Conservation (phyloP, 2,113 vertebrate species). For the Gallinago paraguaiae region DNA sequence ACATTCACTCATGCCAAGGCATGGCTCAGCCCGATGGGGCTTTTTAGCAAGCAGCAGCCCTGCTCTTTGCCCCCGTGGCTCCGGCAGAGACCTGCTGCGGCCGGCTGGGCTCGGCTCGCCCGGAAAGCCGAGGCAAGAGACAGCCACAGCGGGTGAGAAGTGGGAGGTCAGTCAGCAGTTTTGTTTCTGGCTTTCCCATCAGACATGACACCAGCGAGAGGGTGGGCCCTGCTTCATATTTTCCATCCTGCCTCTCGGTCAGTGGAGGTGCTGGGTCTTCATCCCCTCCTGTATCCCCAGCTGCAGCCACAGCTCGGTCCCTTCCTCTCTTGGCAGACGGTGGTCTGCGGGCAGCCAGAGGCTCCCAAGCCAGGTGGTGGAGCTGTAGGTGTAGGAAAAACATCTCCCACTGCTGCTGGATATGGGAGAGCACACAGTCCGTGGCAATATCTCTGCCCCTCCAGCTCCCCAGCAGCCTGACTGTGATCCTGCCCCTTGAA, state of each 20-base stretch:
- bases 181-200: conserved; percentile 37
- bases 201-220: neutral
- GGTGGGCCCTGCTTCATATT: neutral
- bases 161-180: conserved; percentile 56
- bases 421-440: neutral
- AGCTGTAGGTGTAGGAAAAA: neutral
- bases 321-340: neutral
- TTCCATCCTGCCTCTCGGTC: neutral
- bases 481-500: neutral
- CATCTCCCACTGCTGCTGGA: neutral
- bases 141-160: neutral
- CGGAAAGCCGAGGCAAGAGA: neutral
- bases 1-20: accelerated
- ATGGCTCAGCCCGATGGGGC: accelerated
- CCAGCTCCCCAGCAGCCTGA: neutral
- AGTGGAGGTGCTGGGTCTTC: neutral
- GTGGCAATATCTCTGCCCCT: accelerated
- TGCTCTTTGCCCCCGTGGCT: neutral
- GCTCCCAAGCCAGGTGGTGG: neutral
- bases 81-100: neutral
- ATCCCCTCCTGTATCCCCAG: neutral
- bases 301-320: neutral
- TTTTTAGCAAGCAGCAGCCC: neutral
- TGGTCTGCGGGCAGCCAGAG: neutral
- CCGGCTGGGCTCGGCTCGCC: accelerated